phyloP scores from a whole-genome alignment of 92 coral and sea anemone species.

The Umimayanthus kanabou region DNA sequence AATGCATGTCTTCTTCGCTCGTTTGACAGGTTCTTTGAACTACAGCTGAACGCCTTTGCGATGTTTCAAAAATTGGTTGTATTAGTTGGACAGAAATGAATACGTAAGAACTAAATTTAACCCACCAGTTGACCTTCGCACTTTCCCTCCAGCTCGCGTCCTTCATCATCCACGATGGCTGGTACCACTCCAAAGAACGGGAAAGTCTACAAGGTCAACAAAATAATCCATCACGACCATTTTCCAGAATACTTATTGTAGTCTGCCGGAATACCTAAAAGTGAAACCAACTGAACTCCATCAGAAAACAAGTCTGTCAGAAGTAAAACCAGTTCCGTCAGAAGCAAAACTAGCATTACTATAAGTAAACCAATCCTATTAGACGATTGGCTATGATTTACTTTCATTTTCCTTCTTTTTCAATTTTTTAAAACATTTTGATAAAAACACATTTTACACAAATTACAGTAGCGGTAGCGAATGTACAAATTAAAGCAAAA shows the following conservation, averaged over 20 bases:
- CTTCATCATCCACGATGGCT: slow-evolving; percentile 92
- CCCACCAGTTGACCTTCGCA: slow-evolving; percentile 96
- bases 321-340: not conserved
- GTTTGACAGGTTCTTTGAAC: too few species aligned
- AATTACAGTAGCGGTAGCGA: too few species aligned
- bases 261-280: not conserved
- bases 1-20: too few species aligned
- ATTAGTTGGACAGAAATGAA: not conserved
- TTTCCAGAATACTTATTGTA: not conserved
- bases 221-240: not conserved
- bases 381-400: too few species aligned
- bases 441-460: too few species aligned
- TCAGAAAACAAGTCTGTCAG: not conserved
- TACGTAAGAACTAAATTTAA: not conserved
- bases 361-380: too few species aligned
- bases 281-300: not conserved
- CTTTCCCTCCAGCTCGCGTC: slow-evolving; percentile 90
- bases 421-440: too few species aligned
- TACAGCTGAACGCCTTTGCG: too few species aligned
- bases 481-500: too few species aligned
- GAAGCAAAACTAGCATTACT: not conserved
- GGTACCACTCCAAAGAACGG: slow-evolving; percentile 99
- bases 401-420: too few species aligned
- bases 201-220: slow-evolving; percentile 63
- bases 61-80: too few species aligned